These are phyloP conservation scores for Botia almorhae DNA, from an alignment of 2,797 vertebrate species.

Conservation along the genomic window DNA sequence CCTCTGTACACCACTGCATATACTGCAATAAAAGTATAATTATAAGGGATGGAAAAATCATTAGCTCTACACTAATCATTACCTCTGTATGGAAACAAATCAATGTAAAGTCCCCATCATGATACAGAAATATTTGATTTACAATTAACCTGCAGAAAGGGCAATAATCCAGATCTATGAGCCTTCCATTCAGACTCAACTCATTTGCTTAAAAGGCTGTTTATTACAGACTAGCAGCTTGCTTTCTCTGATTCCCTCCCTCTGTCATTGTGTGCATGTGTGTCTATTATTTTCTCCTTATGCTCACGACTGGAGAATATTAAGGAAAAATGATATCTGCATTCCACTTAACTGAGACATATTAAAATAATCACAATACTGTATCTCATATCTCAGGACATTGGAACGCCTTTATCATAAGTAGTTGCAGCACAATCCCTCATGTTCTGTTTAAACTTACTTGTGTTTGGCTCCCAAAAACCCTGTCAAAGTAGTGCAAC, in stretches of 20 bases:
- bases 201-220: constrained; percentile 7
- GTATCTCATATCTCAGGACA: not conserved
- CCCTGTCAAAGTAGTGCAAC: not conserved
- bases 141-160: no score
- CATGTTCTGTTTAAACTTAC: not conserved
- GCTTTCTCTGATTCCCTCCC: not conserved
- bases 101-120: no score
- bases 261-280: not conserved
- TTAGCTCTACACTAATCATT: no score
- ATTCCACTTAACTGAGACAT: not conserved
- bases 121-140: not conserved
- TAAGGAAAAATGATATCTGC: not conserved
- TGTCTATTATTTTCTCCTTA: not conserved
- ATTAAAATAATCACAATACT: constrained; percentile 11
- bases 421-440: not conserved
- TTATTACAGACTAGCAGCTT: not conserved
- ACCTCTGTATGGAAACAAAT: no score
- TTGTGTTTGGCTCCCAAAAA: not conserved
- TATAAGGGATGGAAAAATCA: no score
- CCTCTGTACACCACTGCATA: no score
- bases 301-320: not conserved
- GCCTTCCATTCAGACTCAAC: not conserved
- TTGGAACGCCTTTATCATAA: not conserved
- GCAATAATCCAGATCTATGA: not conserved
- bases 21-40: no score